Conservation (phyloP, 1,140 invertebrate species). For the Leptopilina boulardi region DNA sequence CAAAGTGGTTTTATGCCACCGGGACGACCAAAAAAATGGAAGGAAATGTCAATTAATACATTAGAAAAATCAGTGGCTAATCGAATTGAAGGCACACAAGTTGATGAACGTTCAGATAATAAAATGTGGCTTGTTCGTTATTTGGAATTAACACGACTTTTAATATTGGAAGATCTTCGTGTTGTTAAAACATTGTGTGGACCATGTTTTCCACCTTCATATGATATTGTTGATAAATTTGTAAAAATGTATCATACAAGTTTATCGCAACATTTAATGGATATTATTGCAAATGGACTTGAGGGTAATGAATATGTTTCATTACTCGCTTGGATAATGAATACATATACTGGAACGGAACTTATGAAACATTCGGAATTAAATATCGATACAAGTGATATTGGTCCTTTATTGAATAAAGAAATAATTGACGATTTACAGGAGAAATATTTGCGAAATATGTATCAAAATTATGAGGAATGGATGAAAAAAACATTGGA, state of each 20-base stretch:
- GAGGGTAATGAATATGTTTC: slow-evolving; percentile 98
- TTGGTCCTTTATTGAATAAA: slow-evolving; percentile 85
- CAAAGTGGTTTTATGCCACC: slow-evolving; percentile 94
- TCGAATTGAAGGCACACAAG: slow-evolving; percentile 91
- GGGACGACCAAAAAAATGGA: slow-evolving; percentile 95
- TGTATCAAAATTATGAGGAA: slow-evolving; percentile 94
- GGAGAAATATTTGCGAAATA: slow-evolving; percentile 90
- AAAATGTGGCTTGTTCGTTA: slow-evolving; percentile 96
- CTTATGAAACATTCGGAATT: slow-evolving; percentile 93
- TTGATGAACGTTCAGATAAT: slow-evolving; percentile 93
- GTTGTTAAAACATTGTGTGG: slow-evolving; percentile 95
- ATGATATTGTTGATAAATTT: slow-evolving; percentile 94
- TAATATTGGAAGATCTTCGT: slow-evolving; percentile 93
- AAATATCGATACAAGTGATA: slow-evolving; percentile 83
- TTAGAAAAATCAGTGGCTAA: slow-evolving; percentile 90
- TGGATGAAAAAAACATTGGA: slow-evolving; percentile 97
- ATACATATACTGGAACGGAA: slow-evolving; percentile 89
- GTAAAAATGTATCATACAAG: slow-evolving; percentile 95
- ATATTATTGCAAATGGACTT: slow-evolving; percentile 89
- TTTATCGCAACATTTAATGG: slow-evolving; percentile 90
- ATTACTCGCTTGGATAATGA: slow-evolving; percentile 93
- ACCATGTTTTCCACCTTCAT: slow-evolving; percentile 97
- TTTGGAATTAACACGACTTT: slow-evolving; percentile 86
- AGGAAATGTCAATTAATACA: slow-evolving; percentile 89
- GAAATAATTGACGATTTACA: slow-evolving; percentile 87